phyloP scores from a whole-genome alignment of 2,113 vertebrate genomes.

The Stomatorhinus ivindoensis region DNA sequence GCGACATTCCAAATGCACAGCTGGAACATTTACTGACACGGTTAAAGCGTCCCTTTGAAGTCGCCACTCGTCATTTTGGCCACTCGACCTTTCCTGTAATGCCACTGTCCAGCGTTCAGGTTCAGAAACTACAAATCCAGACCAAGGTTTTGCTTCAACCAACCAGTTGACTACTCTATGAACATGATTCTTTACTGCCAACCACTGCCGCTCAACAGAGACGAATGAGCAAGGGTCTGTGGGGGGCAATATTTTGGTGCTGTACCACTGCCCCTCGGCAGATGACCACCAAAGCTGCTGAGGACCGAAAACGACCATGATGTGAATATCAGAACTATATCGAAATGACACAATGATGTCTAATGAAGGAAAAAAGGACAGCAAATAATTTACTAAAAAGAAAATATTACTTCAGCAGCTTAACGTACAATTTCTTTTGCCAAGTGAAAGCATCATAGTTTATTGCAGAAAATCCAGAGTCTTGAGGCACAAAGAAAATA shows the following conservation, averaged over 20 bases:
- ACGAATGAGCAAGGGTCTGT: background rate
- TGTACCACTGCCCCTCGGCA: background rate
- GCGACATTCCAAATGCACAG: background rate
- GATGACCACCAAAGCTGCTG: background rate
- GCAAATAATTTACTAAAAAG: background rate
- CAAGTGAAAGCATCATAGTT: background rate
- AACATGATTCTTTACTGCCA: too few relatives aligned
- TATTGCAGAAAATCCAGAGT: background rate
- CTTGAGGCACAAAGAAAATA: background rate
- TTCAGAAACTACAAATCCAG: background rate
- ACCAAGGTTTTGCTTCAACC: background rate
- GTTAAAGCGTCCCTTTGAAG: background rate
- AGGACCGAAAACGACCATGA: background rate
- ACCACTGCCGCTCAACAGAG: background rate
- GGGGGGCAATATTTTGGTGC: background rate
- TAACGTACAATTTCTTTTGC: background rate
- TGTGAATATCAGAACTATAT: background rate
- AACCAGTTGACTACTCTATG: background rate
- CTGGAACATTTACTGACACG: background rate
- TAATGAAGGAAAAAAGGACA: background rate
- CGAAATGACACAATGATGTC: background rate
- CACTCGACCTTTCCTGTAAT: slow-evolving; percentile 9
- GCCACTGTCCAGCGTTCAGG: background rate
- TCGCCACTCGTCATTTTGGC: background rate
- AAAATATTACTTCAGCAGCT: background rate